Percentiles rank a stretch among this genome's conserved stretches.
Conservation (phyloP, 1,140 invertebrate species). For the Wiebesia pumilae region DNA sequence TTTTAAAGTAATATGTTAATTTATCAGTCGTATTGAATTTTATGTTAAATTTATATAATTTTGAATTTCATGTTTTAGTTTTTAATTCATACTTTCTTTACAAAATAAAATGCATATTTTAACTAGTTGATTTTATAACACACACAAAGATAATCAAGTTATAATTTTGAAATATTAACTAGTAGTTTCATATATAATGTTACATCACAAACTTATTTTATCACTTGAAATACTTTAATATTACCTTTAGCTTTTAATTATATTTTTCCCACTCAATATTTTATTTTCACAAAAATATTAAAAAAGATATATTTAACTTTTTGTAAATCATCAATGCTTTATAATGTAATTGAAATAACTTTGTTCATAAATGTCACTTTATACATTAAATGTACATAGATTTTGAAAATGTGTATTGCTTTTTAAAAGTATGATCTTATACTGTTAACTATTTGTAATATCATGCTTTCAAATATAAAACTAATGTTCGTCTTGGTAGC, state of each 20-base stretch:
- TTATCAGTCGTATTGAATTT: neutral
- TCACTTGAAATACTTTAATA: neutral
- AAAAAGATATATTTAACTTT: neutral
- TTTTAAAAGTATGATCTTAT: neutral
- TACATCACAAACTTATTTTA: neutral
- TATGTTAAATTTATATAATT: neutral
- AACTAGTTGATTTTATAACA: neutral
- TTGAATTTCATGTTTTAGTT: neutral
- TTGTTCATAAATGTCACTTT: neutral
- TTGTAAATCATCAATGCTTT: neutral
- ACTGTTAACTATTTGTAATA: neutral
- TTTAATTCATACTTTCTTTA: neutral
- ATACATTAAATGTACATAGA: neutral
- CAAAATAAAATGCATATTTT: neutral
- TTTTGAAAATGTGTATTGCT: neutral
- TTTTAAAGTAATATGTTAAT: no score
- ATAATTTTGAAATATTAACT: neutral
- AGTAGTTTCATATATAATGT: neutral
- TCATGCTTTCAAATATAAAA: neutral
- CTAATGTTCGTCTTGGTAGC: neutral
- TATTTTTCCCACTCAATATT: no score
- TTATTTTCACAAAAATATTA: neutral
- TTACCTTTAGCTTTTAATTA: neutral
- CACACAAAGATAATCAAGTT: neutral
- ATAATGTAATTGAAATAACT: neutral